Evolutionary conservation across 2,888 invertebrate genomes (phyloP).

Genomic region (Heliconius aoede): DNA sequence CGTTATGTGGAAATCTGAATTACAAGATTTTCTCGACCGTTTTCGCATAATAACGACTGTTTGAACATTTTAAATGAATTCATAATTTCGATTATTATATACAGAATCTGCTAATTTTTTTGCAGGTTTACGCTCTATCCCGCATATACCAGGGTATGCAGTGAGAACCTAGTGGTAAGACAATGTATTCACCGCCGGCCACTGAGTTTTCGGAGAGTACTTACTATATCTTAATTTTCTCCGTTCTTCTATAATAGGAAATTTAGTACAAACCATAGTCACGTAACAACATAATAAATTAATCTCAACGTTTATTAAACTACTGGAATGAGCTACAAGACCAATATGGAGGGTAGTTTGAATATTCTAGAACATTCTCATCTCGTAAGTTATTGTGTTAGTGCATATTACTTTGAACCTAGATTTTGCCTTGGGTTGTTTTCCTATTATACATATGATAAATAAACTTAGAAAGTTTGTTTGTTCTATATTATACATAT

Average conservation of each 20-base stretch:
- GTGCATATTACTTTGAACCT: conserved; percentile 7
- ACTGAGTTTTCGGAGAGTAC: not conserved
- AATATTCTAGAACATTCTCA: not conserved
- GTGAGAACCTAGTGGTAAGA: not conserved
- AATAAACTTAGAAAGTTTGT: not conserved
- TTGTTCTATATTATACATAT: not conserved
- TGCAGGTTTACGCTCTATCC: not conserved
- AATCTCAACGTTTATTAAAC: conserved; percentile 1
- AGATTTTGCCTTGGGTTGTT: not conserved
- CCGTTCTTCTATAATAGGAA: not conserved
- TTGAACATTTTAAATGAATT: not conserved
- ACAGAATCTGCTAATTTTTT: not conserved
- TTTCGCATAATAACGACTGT: not conserved
- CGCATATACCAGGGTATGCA: too few species aligned
- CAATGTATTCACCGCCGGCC: not conserved
- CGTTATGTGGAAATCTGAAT: not conserved
- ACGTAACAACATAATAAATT: not conserved
- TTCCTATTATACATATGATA: not conserved
- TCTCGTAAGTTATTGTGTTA: not conserved
- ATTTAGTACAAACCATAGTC: not conserved
- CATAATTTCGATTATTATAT: not conserved
- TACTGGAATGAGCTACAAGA: not conserved
- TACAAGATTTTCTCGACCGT: not conserved
- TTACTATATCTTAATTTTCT: too few species aligned
- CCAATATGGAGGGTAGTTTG: not conserved